These are phyloP conservation scores for Mola mola DNA, from an alignment of 2,113 vertebrate species.

Conservation along the genomic window DNA sequence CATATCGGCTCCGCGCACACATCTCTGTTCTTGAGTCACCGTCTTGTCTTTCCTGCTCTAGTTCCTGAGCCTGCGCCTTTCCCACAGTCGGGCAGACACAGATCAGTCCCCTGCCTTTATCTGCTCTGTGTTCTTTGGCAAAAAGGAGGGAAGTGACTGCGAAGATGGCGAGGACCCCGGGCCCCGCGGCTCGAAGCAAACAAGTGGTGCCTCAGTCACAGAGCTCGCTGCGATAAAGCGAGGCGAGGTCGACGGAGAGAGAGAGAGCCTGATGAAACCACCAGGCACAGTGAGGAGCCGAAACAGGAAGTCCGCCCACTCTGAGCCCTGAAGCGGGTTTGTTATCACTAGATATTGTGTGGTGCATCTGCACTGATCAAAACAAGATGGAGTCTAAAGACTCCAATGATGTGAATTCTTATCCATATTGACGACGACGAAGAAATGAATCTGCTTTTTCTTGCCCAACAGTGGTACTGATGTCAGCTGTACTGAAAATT, in stretches of 20 bases:
- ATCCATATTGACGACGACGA: too few relatives aligned
- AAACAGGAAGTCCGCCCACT: slow-evolving; percentile 74
- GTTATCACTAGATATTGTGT: slow-evolving; percentile 56
- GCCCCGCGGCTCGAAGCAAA: slow-evolving; percentile 62
- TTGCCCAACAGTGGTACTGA: too few relatives aligned
- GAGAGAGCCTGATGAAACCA: slow-evolving; percentile 45
- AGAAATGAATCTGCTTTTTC: too few relatives aligned
- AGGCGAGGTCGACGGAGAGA: slow-evolving; percentile 38
- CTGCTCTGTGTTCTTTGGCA: slow-evolving; percentile 91
- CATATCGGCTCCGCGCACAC: slow-evolving; percentile 56
- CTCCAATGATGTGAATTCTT: too few relatives aligned
- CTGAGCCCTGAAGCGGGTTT: slow-evolving; percentile 47
- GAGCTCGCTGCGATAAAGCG: slow-evolving; percentile 58
- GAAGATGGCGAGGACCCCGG: slow-evolving; percentile 74
- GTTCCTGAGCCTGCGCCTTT: slow-evolving; percentile 80
- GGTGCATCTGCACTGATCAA: slow-evolving; percentile 20
- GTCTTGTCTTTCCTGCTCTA: slow-evolving; percentile 72
- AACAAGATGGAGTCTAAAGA: slow-evolving; percentile 5
- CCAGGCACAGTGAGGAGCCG: slow-evolving; percentile 35
- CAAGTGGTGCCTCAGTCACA: slow-evolving; percentile 53
- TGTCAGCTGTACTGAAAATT: not conserved
- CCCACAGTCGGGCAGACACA: slow-evolving; percentile 83
- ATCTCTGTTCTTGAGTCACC: slow-evolving; percentile 62
- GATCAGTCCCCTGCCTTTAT: slow-evolving; percentile 77
- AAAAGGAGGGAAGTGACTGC: slow-evolving; percentile 88